Conservation (phyloP, 64 coral and sea anemone species). For the Stylophora pistillata region DNA sequence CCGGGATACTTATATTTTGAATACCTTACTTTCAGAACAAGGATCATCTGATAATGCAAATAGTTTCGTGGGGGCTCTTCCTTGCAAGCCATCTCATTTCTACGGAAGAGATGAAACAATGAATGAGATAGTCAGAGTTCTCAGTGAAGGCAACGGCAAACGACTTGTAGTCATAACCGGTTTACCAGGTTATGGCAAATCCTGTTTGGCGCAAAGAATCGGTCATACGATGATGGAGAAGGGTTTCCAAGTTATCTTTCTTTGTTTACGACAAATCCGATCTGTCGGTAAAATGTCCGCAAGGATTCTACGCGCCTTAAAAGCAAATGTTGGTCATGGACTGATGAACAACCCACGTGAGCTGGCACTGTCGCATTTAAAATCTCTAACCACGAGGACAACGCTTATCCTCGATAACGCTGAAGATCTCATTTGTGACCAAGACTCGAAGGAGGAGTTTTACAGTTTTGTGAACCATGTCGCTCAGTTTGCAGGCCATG, state of each 20-base stretch:
- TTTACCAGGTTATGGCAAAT: constrained; percentile 48
- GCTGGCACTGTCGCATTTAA: background rate
- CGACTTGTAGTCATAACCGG: constrained; percentile 14
- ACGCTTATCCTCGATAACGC: constrained; percentile 20
- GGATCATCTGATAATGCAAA: background rate
- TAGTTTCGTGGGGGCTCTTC: background rate
- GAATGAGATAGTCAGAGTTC: background rate
- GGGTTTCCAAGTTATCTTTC: constrained; percentile 4
- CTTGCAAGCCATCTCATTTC: constrained; percentile 11
- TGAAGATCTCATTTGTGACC: background rate
- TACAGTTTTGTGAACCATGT: constrained; percentile 10
- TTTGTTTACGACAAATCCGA: constrained; percentile 25
- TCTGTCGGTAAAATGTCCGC: constrained; percentile 4
- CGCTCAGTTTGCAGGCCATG: background rate
- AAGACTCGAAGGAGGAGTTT: background rate
- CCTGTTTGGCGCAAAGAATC: constrained; percentile 18
- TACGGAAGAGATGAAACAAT: constrained; percentile 6
- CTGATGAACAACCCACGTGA: background rate
- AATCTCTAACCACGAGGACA: background rate
- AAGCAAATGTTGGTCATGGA: background rate
- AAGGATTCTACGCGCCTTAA: background rate
- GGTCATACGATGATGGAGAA: constrained; percentile 23
- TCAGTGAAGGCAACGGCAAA: constrained; percentile 7
- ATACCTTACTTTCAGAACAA: background rate
- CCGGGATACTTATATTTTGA: no score